These are phyloP conservation scores for Cyphomyrus discorhynchus DNA, from an alignment of 2,113 vertebrate genomes.

Conservation along the genomic window DNA sequence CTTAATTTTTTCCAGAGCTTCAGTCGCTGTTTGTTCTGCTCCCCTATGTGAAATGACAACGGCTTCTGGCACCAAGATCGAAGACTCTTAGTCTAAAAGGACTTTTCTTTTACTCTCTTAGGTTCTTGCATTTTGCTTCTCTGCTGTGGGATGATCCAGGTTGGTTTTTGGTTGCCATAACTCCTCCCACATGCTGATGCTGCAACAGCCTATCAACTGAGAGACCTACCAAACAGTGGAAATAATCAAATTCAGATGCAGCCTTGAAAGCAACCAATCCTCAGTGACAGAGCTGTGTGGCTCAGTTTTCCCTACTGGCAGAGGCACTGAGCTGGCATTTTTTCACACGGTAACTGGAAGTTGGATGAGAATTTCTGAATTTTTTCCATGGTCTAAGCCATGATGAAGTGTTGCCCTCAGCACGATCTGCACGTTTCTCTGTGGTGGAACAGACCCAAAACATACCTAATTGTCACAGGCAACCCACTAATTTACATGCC, in stretches of 20 bases:
- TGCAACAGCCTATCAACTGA: background rate
- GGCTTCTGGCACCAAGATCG: background rate
- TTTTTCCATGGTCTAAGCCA: slow-evolving; percentile 11
- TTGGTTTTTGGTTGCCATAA: background rate
- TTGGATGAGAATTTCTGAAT: background rate
- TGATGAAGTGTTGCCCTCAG: background rate
- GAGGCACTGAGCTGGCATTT: background rate
- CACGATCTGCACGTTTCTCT: slow-evolving; percentile 14
- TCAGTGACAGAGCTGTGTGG: background rate
- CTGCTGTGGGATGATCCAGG: background rate
- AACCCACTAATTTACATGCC: no score
- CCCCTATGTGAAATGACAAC: background rate
- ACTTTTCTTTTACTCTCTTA: background rate
- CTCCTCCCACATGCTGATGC: background rate
- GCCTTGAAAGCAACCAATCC: background rate
- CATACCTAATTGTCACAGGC: background rate
- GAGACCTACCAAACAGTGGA: background rate
- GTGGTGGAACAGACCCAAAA: background rate
- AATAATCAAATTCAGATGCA: slow-evolving; percentile 9
- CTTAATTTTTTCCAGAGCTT: background rate
- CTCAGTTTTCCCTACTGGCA: background rate
- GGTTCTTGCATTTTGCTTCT: background rate
- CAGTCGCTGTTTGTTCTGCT: background rate
- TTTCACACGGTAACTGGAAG: background rate
- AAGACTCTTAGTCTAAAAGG: background rate